phyloP scores from a whole-genome alignment of 1,140 invertebrate species.

The Manduca sexta region DNA sequence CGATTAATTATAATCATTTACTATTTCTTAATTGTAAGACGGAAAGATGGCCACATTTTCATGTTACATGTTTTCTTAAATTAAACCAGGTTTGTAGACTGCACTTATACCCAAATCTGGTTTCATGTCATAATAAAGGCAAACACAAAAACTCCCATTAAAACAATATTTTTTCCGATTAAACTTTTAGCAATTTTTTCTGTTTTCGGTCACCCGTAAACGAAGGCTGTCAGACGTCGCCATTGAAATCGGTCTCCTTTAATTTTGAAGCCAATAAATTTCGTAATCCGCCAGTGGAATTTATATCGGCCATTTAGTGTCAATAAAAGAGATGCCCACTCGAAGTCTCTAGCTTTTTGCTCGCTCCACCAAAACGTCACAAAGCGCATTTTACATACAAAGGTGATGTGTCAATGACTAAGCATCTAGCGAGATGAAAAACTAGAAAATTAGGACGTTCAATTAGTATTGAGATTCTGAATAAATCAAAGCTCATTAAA shows the following conservation, averaged over 20 bases:
- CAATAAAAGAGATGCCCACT: slow-evolving; percentile 45
- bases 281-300: slow-evolving; percentile 66
- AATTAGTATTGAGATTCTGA: no score
- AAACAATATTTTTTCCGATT: slow-evolving; percentile 31
- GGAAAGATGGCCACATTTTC: no score
- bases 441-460: no score
- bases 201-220: slow-evolving; percentile 43
- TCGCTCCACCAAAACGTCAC: slow-evolving; percentile 34
- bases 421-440: neutral
- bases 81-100: no score
- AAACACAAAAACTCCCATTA: slow-evolving; percentile 25
- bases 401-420: slow-evolving; percentile 49
- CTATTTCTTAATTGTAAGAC: no score
- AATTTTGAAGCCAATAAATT: slow-evolving; percentile 70
- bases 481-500: no score
- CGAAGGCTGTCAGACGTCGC: slow-evolving; percentile 53
- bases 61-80: no score
- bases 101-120: neutral
- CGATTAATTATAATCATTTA: no score
- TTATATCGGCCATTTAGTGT: slow-evolving; percentile 69
- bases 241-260: slow-evolving; percentile 70
- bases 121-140: neutral
- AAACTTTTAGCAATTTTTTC: slow-evolving; percentile 40
- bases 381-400: slow-evolving; percentile 62
- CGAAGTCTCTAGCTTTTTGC: slow-evolving; percentile 35